phyloP scores from a whole-genome alignment of 2,113 vertebrate genomes.

The Oenanthe melanoleuca region DNA sequence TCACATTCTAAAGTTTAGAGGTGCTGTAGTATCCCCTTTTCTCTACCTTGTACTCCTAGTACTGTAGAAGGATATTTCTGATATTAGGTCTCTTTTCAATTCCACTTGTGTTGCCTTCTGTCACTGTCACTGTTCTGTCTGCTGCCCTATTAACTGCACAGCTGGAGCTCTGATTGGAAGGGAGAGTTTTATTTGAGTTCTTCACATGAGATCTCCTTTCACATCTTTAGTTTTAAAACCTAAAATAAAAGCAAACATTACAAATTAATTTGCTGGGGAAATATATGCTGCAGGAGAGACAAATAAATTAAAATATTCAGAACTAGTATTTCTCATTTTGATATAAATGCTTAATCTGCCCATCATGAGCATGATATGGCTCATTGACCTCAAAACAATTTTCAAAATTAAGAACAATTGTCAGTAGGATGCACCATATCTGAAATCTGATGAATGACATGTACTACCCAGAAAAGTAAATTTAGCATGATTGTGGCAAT shows the following conservation, averaged over 20 bases:
- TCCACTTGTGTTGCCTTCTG: background rate
- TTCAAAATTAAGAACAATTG: background rate
- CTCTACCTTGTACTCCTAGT: background rate
- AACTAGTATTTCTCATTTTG: background rate
- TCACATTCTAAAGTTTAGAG: background rate
- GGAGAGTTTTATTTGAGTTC: background rate
- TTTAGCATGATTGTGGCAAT: background rate
- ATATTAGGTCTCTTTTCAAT: background rate
- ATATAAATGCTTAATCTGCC: background rate
- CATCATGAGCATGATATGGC: background rate
- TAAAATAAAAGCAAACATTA: background rate
- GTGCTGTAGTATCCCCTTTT: background rate
- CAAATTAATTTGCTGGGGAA: background rate
- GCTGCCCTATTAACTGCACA: background rate
- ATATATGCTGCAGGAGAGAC: background rate
- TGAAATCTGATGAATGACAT: background rate
- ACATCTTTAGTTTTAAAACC: background rate
- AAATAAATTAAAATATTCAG: background rate
- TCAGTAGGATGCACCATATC: background rate
- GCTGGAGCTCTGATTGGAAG: background rate
- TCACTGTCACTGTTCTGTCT: background rate
- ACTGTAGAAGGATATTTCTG: background rate
- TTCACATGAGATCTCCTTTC: background rate
- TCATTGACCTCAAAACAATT: background rate
- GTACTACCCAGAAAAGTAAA: background rate